Base-by-base conservation (phyloP, 2,888 invertebrate species). In the Epirrhoe alternata region DNA sequence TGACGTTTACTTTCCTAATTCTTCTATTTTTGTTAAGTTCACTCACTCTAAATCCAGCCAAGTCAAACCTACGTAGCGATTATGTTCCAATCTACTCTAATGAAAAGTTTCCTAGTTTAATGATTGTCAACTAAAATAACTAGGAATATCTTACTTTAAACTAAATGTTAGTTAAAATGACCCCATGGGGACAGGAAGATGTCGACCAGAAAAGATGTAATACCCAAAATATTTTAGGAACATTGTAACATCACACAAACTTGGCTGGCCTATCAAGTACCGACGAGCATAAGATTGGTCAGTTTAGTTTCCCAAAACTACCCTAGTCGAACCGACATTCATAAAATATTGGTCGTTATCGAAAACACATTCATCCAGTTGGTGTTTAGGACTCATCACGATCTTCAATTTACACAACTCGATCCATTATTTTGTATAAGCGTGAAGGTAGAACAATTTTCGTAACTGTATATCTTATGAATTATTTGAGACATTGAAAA, bases 311-410 rank as follows among this genome's bases (percentile, higher is more conserved):
- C 53, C 54, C 49, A 62, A 53, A 55, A 53, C 61, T 66, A 70
- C 68, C 65, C 61, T 74, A 61, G 61, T 66, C 67, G 68, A 68
- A 55, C 49, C 69, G 63, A 66, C 14, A 67, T 69, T 33, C 54
- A 64, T 56, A 62, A 61, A 55, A 54, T 62, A 64, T 67, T 50
- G 67, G 61, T 64, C 67, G 45, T 54, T 61, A 63, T 56, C 54
- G 52, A 66, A 10, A n/a, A 54, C 42, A 53, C 42, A 50, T 57
- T 47, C 51, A 42, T 69, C 66, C 59, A 56, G 24, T 64, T 64
- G 56, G 59, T 67, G 60, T 68, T 57, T 6, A 56, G 35, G 47
- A 57, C 17, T 49, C 53, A 68, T 61, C 61, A 64, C 57, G 56
- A 52, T 54, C 3, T 45, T 16, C 33, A 16, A 57, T 35, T 50